Evolutionary conservation across 2,888 invertebrate species (phyloP).

Genomic region (Sarcophaga subvicina): DNA sequence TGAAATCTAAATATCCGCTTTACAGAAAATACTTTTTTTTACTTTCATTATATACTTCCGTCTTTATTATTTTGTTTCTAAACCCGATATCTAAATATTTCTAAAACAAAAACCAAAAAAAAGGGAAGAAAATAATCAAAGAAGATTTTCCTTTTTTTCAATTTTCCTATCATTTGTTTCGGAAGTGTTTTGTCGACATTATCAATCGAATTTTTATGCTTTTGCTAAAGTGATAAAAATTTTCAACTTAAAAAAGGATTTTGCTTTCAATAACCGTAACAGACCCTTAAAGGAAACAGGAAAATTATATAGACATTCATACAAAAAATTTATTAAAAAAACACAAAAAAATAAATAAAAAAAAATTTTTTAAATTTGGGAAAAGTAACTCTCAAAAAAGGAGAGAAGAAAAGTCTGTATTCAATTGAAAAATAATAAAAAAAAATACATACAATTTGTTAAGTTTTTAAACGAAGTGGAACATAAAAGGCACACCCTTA

Average conservation of each 20-base stretch:
- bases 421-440: slow-evolving; percentile 25
- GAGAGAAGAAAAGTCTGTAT: neutral
- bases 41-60: neutral
- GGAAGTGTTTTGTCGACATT: slow-evolving; percentile 32
- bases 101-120: neutral
- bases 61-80: slow-evolving; percentile 2
- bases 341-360: neutral
- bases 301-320: neutral
- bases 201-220: slow-evolving; percentile 58
- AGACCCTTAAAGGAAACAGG: neutral
- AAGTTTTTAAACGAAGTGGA: slow-evolving; percentile 32
- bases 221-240: slow-evolving; percentile 51
- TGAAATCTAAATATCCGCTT: too few species aligned
- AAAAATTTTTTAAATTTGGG: slow-evolving; percentile 2
- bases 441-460: slow-evolving; percentile 36
- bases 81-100: neutral
- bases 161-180: slow-evolving; percentile 25
- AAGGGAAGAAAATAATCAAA: neutral
- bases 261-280: slow-evolving; percentile 39
- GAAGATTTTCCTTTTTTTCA: slow-evolving; percentile 7
- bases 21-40: too few species aligned
- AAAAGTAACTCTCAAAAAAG: neutral
- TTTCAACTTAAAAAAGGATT: slow-evolving; percentile 39
- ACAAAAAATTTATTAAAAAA: neutral
- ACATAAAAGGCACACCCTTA: slow-evolving; percentile 30